Conservation (phyloP, 2,797 vertebrate genomes). For the Labeo calbasu region DNA sequence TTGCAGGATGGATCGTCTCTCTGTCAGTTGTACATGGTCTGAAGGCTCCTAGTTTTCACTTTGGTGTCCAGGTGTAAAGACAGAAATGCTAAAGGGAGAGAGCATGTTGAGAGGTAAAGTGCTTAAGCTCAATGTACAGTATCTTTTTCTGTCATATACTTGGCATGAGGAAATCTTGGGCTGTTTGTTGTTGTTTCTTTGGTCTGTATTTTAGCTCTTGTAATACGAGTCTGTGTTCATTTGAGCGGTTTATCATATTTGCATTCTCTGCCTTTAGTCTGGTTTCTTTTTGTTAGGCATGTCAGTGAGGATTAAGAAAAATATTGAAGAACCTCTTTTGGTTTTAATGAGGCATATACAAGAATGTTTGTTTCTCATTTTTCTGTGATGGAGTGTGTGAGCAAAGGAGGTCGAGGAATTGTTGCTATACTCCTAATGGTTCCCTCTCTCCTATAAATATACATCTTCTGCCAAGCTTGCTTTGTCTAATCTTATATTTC, state of each 20-base stretch:
- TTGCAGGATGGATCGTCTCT: constrained; percentile 11
- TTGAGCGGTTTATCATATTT: not conserved
- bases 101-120: constrained; percentile 37
- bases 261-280: not conserved
- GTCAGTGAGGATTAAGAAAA: not conserved
- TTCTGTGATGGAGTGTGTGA: not conserved
- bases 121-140: not conserved
- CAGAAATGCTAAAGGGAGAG: constrained; percentile 6
- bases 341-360: not conserved
- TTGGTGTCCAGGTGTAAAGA: not conserved
- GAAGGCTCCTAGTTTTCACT: not conserved
- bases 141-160: not conserved
- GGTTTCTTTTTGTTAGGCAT: constrained; percentile 4
- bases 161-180: not conserved
- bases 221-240: not conserved
- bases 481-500: not conserved
- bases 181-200: not conserved
- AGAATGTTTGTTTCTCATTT: not conserved
- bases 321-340: not conserved
- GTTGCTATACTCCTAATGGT: not conserved
- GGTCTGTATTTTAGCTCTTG: not conserved
- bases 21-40: not conserved
- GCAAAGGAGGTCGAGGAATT: constrained; percentile 11
- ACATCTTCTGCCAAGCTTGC: not conserved
- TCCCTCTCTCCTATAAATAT: constrained; percentile 13